Conservation (phyloP, 2,113 vertebrate genomes). For the Campylomormyrus numenius region DNA sequence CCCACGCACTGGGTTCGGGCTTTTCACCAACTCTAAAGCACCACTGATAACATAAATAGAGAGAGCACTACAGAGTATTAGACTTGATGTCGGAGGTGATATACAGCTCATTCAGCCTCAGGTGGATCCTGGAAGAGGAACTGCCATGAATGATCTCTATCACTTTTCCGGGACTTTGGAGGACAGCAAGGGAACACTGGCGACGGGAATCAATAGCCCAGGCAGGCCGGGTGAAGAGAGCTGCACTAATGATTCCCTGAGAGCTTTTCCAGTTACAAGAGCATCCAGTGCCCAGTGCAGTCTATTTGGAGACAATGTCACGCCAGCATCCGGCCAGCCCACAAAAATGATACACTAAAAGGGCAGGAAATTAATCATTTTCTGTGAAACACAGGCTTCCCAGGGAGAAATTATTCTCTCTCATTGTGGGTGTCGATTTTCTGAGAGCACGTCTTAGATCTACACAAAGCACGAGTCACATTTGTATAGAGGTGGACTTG, state of each 20-base stretch:
- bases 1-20: neutral
- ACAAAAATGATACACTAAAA: neutral
- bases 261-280: conserved; percentile 1
- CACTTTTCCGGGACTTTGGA: neutral
- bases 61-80: neutral
- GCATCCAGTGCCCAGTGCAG: neutral
- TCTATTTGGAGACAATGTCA: neutral
- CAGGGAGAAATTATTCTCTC: neutral
- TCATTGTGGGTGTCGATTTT: too few species aligned
- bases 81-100: neutral
- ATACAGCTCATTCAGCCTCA: neutral
- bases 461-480: neutral
- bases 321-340: neutral
- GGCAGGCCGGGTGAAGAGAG: neutral
- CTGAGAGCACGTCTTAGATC: neutral
- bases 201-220: conserved; percentile 1
- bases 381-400: neutral
- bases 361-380: neutral
- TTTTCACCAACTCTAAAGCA: neutral
- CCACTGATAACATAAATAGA: neutral
- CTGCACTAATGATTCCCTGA: conserved; percentile 18
- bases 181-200: neutral
- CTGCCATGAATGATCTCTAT: neutral
- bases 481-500: neutral
- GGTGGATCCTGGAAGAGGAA: neutral